These are phyloP conservation scores for Esperia sulphurella DNA, from an alignment of 2,888 invertebrate genomes.

Conservation along the genomic window DNA sequence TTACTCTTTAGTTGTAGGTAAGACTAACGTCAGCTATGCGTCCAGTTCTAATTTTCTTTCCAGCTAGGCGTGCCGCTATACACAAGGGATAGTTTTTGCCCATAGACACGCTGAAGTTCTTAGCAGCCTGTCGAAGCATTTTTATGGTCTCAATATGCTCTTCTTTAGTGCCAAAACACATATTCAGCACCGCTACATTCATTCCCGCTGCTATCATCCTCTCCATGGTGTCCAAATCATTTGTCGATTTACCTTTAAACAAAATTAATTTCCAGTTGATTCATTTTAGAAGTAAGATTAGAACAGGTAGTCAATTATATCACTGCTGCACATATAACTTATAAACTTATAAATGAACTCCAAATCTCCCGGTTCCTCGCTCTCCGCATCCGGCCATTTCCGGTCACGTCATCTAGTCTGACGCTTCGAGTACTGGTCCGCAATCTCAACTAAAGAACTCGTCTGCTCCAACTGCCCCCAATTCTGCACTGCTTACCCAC, in stretches of 20 bases:
- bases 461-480: too few species aligned
- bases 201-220: constrained; percentile 75
- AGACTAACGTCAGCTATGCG: constrained; percentile 85
- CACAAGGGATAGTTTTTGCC: constrained; percentile 85
- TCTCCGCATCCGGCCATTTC: too few species aligned
- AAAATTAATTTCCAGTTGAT: neutral
- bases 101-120: constrained; percentile 80
- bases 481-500: too few species aligned
- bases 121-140: constrained; percentile 58
- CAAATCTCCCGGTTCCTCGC: too few species aligned
- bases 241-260: constrained; percentile 47
- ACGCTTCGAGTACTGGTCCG: too few species aligned
- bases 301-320: too few species aligned
- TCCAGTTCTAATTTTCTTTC: constrained; percentile 94
- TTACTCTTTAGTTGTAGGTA: constrained; percentile 1
- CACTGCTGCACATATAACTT: too few species aligned
- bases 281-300: too few species aligned
- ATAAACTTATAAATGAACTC: too few species aligned
- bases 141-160: constrained; percentile 64
- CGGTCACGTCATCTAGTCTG: too few species aligned
- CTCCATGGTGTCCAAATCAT: constrained; percentile 54
- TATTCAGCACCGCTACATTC: constrained; percentile 70
- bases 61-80: constrained; percentile 91
- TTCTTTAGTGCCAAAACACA: constrained; percentile 54
- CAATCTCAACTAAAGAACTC: too few species aligned